Conservation (phyloP, 2,113 vertebrate species). For the Kryptolebias marmoratus region DNA sequence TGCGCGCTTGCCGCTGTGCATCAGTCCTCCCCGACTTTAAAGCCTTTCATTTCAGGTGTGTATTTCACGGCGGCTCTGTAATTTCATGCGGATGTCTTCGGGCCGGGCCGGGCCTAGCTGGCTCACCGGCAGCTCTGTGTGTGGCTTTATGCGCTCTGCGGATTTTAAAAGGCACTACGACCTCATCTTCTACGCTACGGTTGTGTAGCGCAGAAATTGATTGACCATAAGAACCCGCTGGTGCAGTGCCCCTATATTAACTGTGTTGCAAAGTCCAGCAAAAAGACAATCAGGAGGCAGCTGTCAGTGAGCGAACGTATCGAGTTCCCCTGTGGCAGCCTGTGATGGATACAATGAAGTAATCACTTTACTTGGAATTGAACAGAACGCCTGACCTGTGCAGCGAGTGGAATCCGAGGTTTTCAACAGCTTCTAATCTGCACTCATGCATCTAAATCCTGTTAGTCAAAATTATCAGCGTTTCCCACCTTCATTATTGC, state of each 20-base stretch:
- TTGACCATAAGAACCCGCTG: conserved; percentile 47
- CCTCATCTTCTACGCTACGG: conserved; percentile 43
- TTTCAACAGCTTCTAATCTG: not conserved
- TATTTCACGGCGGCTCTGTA: conserved; percentile 76
- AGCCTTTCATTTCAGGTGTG: conserved; percentile 55
- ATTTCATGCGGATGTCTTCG: conserved; percentile 70
- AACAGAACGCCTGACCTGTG: conserved; percentile 18
- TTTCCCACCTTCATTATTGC: not conserved
- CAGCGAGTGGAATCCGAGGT: not conserved
- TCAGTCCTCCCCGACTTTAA: conserved; percentile 31
- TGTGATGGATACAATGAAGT: conserved; percentile 29
- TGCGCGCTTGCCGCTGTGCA: conserved; percentile 23
- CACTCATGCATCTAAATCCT: not conserved
- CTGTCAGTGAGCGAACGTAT: conserved; percentile 40
- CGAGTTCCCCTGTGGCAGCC: conserved; percentile 27
- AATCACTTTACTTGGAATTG: conserved; percentile 21
- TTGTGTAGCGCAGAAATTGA: conserved; percentile 50
- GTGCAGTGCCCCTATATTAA: conserved; percentile 45
- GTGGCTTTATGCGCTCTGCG: conserved; percentile 24
- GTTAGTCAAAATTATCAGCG: not conserved
- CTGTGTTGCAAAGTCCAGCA: conserved; percentile 43
- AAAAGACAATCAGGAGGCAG: conserved; percentile 36
- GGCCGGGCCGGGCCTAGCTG: conserved; percentile 6
- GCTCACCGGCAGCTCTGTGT: conserved; percentile 10
- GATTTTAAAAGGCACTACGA: conserved; percentile 48